Evolutionary conservation across 2,888 invertebrate species (phyloP).

Genomic region (Ochlodes sylvanus): DNA sequence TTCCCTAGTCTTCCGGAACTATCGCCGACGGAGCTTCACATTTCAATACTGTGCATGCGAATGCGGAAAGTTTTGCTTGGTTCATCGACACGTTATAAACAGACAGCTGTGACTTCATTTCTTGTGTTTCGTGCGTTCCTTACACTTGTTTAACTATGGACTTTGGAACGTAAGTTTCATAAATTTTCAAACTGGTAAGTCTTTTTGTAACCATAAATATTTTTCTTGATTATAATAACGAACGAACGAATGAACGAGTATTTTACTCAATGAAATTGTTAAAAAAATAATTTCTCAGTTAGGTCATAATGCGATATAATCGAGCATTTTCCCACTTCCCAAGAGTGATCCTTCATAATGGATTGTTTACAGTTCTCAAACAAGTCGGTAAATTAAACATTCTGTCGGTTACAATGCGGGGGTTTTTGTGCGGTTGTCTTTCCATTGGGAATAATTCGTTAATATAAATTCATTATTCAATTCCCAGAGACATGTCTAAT

Average conservation of each 20-base stretch:
- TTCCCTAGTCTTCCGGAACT: conserved; percentile 51
- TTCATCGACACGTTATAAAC: conserved; percentile 50
- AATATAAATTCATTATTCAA: conserved; percentile 11
- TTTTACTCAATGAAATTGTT: conserved; percentile 7
- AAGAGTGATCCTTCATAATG: conserved; percentile 26
- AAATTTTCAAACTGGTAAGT: conserved; percentile 60
- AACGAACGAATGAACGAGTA: conserved; percentile 17
- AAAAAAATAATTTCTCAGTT: conserved; percentile 32
- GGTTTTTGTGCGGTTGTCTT: conserved; percentile 7
- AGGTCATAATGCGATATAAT: conserved; percentile 25
- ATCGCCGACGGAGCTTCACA: conserved; percentile 52
- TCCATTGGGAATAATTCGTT: conserved; percentile 18
- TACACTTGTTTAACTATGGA: conserved; percentile 58
- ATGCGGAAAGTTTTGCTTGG: conserved; percentile 56
- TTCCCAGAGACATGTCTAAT: not conserved
- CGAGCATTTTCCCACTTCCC: conserved; percentile 14
- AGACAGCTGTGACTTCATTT: conserved; percentile 50
- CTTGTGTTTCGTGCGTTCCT: conserved; percentile 51
- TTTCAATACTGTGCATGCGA: conserved; percentile 55
- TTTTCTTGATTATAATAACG: not conserved
- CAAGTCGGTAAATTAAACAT: conserved; percentile 28
- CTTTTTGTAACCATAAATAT: conserved; percentile 5
- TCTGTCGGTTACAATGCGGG: conserved; percentile 21
- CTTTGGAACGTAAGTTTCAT: conserved; percentile 58
- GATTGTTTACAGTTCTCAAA: conserved; percentile 26